Percentiles rank a stretch among this genome's conserved stretches.
Conservation (phyloP, 1,140 invertebrate species). For the Heliconius hewitsoni region DNA sequence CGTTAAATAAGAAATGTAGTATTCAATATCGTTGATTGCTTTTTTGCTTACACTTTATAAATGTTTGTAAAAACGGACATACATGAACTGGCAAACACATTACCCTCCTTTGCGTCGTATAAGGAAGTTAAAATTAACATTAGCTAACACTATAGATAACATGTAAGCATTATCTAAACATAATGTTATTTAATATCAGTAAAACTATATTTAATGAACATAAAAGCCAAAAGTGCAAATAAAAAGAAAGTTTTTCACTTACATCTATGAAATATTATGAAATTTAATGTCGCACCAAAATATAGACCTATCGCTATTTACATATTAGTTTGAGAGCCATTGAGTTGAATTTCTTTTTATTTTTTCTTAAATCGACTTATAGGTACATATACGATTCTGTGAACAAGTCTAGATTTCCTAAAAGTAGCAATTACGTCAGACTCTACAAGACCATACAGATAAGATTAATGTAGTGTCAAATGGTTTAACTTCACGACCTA, state of each 20-base stretch:
- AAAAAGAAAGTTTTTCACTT: not conserved
- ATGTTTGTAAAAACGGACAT: too few species aligned
- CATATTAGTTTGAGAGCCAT: not conserved
- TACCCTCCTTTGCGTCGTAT: too few species aligned
- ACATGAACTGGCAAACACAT: too few species aligned
- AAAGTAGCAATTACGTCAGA: slow-evolving; percentile 10
- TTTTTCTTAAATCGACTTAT: not conserved
- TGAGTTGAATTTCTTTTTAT: not conserved
- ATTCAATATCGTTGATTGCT: not conserved
- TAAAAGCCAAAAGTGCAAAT: not conserved
- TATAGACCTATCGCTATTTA: not conserved
- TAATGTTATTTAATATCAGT: not conserved
- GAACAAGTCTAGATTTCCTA: not conserved
- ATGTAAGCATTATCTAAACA: too few species aligned
- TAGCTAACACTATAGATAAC: too few species aligned
- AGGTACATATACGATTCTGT: not conserved
- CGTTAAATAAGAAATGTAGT: not conserved
- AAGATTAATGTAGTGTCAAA: slow-evolving; percentile 1
- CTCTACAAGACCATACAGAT: not conserved
- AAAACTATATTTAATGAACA: too few species aligned
- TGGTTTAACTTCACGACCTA: not conserved
- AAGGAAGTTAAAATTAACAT: too few species aligned
- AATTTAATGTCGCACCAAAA: not conserved
- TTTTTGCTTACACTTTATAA: not conserved
- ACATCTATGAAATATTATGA: not conserved